Conservation (phyloP, 2,113 vertebrate species). For the Xerus inauris region DNA sequence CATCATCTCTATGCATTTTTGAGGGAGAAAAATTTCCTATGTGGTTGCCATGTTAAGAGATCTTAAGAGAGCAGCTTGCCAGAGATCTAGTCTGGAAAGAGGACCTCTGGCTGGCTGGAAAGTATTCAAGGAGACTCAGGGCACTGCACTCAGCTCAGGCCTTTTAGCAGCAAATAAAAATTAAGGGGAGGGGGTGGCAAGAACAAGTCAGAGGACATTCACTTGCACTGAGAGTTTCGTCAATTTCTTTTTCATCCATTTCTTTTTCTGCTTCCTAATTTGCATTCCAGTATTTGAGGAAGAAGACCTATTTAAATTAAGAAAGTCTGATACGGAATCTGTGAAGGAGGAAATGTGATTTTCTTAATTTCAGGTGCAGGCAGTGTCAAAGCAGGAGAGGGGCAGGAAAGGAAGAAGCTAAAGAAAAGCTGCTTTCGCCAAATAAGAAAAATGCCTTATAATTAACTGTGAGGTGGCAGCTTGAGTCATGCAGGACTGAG, state of each 20-base stretch:
- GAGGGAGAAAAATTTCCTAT: neutral
- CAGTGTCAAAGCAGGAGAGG: neutral
- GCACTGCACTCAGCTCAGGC: neutral
- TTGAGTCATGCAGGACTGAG: neutral
- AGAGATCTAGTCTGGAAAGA: neutral
- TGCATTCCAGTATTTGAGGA: conserved; percentile 21
- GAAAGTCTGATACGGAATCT: conserved; percentile 3
- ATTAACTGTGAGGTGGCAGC: neutral
- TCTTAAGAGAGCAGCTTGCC: conserved; percentile 34
- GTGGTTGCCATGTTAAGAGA: neutral
- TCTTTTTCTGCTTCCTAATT: neutral
- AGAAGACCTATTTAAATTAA: neutral
- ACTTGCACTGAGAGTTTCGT: neutral
- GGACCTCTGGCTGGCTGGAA: neutral
- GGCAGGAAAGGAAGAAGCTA: neutral
- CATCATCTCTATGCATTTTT: conserved; percentile 14
- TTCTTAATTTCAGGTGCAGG: conserved; percentile 30
- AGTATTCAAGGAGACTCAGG: neutral
- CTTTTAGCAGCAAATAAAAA: conserved; percentile 5
- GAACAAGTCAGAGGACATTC: neutral
- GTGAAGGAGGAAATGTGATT: conserved; percentile 42
- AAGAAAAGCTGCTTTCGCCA: neutral
- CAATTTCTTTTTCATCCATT: neutral
- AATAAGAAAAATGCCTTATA: conserved; percentile 45
- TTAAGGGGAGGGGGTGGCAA: neutral